Conservation (phyloP, 2,113 vertebrate species). For the Malurus elegans region DNA sequence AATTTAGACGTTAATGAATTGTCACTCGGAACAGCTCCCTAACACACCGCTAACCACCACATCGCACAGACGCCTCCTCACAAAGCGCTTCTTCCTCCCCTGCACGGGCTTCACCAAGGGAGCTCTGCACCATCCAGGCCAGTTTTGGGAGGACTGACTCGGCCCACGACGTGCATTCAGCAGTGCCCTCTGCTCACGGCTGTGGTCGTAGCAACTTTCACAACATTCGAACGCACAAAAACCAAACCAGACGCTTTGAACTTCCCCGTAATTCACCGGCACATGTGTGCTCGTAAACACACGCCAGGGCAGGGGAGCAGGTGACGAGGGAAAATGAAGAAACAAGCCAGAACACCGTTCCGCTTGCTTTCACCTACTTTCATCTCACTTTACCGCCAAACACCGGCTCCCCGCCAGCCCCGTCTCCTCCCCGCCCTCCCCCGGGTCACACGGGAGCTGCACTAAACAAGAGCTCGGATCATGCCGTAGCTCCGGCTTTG, state of each 20-base stretch:
- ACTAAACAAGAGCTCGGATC: not conserved
- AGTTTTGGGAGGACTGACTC: not conserved
- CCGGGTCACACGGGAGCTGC: not conserved
- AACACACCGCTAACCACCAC: not conserved
- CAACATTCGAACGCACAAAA: not conserved
- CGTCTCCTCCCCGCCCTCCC: not conserved
- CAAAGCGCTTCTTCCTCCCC: not conserved
- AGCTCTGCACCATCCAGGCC: not conserved
- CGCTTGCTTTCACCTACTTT: not conserved
- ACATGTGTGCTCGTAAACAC: not conserved
- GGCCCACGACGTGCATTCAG: not conserved
- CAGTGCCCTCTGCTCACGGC: not conserved
- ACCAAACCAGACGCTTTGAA: not conserved
- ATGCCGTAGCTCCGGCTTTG: constrained; percentile 13
- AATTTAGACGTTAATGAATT: constrained; percentile 10
- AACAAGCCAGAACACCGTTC: not conserved
- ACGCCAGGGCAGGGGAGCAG: not conserved
- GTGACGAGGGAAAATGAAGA: not conserved
- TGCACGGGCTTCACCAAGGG: not conserved
- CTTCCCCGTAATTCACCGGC: not conserved
- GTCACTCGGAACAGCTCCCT: not conserved
- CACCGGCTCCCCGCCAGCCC: not conserved
- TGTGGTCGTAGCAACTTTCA: not conserved
- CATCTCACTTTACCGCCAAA: not conserved
- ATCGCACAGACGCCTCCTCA: not conserved